Conservation (phyloP, 2,797 vertebrate genomes). For the Danio choprae region DNA sequence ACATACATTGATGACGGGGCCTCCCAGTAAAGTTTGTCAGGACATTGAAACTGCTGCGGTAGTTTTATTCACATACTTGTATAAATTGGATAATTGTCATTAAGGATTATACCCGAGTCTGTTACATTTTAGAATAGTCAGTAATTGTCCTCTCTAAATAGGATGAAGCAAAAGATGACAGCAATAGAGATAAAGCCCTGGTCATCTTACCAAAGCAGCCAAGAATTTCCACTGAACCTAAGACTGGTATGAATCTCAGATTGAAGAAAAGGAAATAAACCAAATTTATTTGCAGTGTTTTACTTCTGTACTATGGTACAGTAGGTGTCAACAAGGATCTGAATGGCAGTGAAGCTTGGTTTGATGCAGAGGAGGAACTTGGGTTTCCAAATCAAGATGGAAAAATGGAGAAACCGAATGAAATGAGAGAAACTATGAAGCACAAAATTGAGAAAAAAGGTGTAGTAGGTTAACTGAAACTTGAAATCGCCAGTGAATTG, state of each 20-base stretch:
- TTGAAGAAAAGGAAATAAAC: neutral
- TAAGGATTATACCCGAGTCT: neutral
- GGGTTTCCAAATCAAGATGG: conserved; percentile 12
- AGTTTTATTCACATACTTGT: neutral
- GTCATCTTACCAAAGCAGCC: neutral
- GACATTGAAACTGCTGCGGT: conserved; percentile 7
- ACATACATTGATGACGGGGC: neutral
- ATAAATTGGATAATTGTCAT: neutral
- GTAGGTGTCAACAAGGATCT: conserved; percentile 56
- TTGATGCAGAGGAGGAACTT: conserved; percentile 75
- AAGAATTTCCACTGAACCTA: conserved; percentile 1
- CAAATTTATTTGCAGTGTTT: neutral
- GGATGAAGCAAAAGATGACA: neutral
- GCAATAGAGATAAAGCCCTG: neutral
- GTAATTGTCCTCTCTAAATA: conserved; percentile 2
- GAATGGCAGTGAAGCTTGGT: conserved; percentile 69
- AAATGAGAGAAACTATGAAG: neutral
- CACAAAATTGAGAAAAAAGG: conserved; percentile 17
- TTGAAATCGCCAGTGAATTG: neutral
- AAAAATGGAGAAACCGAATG: neutral
- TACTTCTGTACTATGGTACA: neutral
- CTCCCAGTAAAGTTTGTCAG: neutral
- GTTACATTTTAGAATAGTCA: neutral
- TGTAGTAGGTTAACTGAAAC: conserved; percentile 8
- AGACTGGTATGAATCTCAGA: conserved; percentile 35